Evolutionary conservation across 2,113 vertebrate genomes (phyloP), one percentile per base, ranked within the genome.

Genomic region (Oreochromis tanganicae): DNA sequence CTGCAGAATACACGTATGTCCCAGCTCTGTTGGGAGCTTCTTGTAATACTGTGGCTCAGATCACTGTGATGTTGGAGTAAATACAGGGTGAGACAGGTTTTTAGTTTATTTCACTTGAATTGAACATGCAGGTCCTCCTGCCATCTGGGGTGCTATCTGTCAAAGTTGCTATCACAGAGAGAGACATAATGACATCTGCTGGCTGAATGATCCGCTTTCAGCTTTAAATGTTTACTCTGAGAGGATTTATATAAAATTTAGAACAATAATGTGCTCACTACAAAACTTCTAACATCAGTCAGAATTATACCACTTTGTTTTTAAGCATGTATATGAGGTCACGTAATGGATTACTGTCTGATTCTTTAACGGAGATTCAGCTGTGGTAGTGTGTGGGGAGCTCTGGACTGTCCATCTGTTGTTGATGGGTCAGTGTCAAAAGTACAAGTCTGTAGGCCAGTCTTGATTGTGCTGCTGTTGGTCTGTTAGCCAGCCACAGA

Each of bases 1-100:
- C 89, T 98, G 97, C 95, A 96, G 97, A 92, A 97, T 99, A 95
- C 97, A 99, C 2, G 98, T 99, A 94, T 85, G 97, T 91, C 59
- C 29, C 21, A 27, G 5, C 9, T 73, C 1, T 8, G 9, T 61
- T 84, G 34, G 4, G 24, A 63, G 34, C 19, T 66, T 17, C 4
- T 48, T 71, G 41, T 55, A 61, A 10, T 54, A 36, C 17, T 41
- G 8, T 19, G 6, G 13, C 5, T 7, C 73, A 78, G 27, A 52
- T 78, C 17, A 32, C 16, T 32, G 43, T 78, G 73, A 50, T 78
- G 16, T 50, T 78, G 24, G 24, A 78, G 24, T 50, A 75, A 75
- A 50, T 75, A 75, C 41, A 5, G 6, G 24, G 32, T 3, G 27
- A 32, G 27, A 32, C 43, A 78, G 71, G 1, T 50, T 78, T 78